These are phyloP conservation scores for Marcusenius ussheri DNA, from an alignment of 2,113 vertebrate species.

Conservation along the genomic window DNA sequence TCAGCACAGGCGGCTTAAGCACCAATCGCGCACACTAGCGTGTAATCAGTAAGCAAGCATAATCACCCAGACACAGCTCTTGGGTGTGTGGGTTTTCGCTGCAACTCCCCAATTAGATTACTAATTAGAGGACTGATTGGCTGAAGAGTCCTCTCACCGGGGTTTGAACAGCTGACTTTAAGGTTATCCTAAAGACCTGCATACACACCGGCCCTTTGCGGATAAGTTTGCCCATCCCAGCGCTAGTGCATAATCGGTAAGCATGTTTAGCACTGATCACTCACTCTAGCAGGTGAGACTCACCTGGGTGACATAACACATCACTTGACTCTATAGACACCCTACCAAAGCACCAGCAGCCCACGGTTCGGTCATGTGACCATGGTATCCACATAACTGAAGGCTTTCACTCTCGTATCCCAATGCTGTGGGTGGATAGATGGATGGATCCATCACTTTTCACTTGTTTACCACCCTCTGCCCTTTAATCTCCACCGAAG, in stretches of 20 bases:
- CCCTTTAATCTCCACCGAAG: conserved; percentile 33
- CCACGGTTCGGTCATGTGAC: background rate
- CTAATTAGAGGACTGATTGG: background rate
- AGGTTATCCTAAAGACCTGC: background rate
- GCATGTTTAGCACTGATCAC: background rate
- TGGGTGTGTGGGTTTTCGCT: background rate
- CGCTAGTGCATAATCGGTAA: background rate
- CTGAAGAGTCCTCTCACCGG: background rate
- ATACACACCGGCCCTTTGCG: background rate
- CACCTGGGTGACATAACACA: background rate
- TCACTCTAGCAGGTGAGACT: background rate
- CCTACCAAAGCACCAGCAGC: background rate
- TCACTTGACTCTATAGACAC: background rate
- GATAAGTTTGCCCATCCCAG: background rate
- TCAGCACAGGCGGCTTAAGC: background rate
- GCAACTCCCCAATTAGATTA: background rate
- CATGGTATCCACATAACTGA: background rate
- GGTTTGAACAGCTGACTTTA: background rate
- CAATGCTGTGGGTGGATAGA: background rate
- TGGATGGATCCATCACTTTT: background rate
- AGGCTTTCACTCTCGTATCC: background rate
- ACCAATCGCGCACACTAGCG: background rate
- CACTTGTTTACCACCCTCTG: conserved; percentile 10
- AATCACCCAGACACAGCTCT: background rate
- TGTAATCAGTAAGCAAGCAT: background rate